phyloP scores from a whole-genome alignment of 2,113 vertebrate genomes.

The Sebastes schlegelii region DNA sequence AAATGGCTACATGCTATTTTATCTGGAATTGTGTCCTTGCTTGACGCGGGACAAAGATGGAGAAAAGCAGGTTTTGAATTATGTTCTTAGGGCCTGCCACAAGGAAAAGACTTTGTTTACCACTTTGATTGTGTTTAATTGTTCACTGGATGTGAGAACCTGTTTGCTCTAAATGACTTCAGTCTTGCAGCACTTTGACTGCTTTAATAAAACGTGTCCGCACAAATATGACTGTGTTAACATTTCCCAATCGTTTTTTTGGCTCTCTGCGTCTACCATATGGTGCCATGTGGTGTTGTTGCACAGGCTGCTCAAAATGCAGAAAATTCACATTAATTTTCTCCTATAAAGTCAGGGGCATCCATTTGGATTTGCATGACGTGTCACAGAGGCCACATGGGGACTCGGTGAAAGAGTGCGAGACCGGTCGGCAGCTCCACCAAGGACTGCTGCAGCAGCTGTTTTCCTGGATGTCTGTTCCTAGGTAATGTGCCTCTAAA shows the following conservation, averaged over 20 bases:
- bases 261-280: constrained; percentile 69
- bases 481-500: constrained; percentile 74
- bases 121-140: constrained; percentile 8
- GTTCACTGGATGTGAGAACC: background rate
- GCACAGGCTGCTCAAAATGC: constrained; percentile 73
- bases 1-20: constrained; percentile 38
- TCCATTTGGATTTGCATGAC: constrained; percentile 78
- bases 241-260: constrained; percentile 63
- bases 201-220: constrained; percentile 63
- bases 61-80: background rate
- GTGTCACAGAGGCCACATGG: constrained; percentile 75
- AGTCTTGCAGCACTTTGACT: constrained; percentile 38
- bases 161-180: constrained; percentile 4
- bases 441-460: constrained; percentile 72
- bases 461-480: constrained; percentile 67
- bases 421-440: constrained; percentile 54
- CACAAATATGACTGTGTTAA: constrained; percentile 68
- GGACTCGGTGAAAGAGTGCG: constrained; percentile 53
- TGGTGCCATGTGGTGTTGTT: constrained; percentile 81
- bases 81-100: background rate
- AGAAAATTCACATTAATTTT: constrained; percentile 74
- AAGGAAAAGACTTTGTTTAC: background rate
- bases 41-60: constrained; percentile 22
- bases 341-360: constrained; percentile 64
- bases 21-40: constrained; percentile 18